phyloP scores from a whole-genome alignment of 2,888 invertebrate species.

The Drosophila niveifrons region DNA sequence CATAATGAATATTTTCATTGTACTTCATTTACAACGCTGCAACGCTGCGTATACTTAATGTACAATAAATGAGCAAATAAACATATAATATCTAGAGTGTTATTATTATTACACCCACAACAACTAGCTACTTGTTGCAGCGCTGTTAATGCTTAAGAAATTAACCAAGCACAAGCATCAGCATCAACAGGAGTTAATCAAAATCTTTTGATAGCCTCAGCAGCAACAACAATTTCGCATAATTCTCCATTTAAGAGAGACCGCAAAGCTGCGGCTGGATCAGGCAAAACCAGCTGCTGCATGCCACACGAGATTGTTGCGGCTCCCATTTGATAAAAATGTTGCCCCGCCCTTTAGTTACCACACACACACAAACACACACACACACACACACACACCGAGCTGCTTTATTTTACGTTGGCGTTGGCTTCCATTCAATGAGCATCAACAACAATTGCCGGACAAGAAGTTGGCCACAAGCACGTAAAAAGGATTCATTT shows the following conservation, averaged over 20 bases:
- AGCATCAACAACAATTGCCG: constrained; percentile 55
- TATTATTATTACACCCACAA: constrained; percentile 4
- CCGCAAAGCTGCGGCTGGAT: constrained; percentile 21
- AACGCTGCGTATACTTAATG: too few relatives aligned
- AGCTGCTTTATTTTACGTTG: not conserved
- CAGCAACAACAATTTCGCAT: constrained; percentile 11
- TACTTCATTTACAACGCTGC: too few relatives aligned
- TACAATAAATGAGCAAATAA: not conserved
- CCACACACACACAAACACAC: too few relatives aligned
- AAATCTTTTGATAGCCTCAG: constrained; percentile 13
- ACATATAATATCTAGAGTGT: not conserved
- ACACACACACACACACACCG: too few relatives aligned
- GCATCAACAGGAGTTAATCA: constrained; percentile 25
- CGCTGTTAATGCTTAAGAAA: not conserved
- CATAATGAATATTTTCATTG: too few relatives aligned
- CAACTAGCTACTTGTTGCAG: not conserved
- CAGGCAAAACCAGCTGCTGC: constrained; percentile 8
- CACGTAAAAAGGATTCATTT: constrained; percentile 73
- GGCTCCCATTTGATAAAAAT: constrained; percentile 34
- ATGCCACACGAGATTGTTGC: constrained; percentile 14
- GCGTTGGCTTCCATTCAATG: constrained; percentile 43
- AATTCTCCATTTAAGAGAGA: constrained; percentile 20
- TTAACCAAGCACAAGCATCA: constrained; percentile 15
- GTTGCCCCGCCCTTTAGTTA: not conserved
- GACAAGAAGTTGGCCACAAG: constrained; percentile 33